Evolutionary conservation across 2,888 invertebrate species (phyloP), one percentile per base, ranked within the genome.

Genomic region (Xylota sylvarum): DNA sequence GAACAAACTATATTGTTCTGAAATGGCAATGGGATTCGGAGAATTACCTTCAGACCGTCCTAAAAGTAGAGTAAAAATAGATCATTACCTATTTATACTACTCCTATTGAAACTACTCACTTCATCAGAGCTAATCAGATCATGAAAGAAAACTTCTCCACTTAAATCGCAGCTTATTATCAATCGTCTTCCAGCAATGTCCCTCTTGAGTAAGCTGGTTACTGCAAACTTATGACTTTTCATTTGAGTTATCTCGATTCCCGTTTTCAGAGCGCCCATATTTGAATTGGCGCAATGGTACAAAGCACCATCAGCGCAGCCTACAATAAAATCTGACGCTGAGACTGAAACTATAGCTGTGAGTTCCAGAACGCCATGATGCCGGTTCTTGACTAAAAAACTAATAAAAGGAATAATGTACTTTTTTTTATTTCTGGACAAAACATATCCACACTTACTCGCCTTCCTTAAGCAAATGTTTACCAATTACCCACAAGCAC

Each of bases 161-260:
- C 92, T 92, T 14, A 92, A 80, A 88, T 93, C 93, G 72, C 91
- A 92, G 74, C 92, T 92, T 10, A 93, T 87, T 0, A 92, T 88
- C 4, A 90, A 81, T n/a, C 78, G 89, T 5, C 88, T 88, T 14
- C 91, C 90, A 4, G 84, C 87, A 60, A 90, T 81, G 27, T 88
- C 86, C 0, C 89, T 88, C 60, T 89, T 90, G 0, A 90, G 72
- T 23, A 93, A 82, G 0, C 90, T 89, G 17, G 90, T 89, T 0
- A 91, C 90, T 88, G 90, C 89, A 88, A 93, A 93, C 5, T 89
- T 89, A 89, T 93, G 93, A 12, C 89, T 88, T 27, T 90, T 90
- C 35, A 93, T 76, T 4, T 90, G 52, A 2, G 88, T 64, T 0
- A 91, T 32, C 65, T 91, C 90, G 12, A 91, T 69, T 27, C 90